Evolutionary conservation across 2,113 vertebrate genomes (phyloP), one percentile per base, ranked within the genome.

Genomic region (Tupaia chinensis): DNA sequence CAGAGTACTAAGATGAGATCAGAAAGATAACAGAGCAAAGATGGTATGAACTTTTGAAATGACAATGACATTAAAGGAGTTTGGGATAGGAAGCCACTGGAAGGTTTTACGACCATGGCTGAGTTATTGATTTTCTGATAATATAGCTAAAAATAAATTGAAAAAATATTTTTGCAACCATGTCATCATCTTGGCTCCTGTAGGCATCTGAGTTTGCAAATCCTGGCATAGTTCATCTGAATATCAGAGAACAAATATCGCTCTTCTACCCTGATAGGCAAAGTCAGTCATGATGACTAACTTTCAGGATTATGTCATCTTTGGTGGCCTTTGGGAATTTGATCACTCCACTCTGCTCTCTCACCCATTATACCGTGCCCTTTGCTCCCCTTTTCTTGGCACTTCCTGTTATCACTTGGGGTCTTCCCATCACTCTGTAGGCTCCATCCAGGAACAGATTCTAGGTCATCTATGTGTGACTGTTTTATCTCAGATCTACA

Each of bases 71-170:
- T 22, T 85, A 44, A 54, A 14, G 68, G 61, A 69, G 79, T 44
- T 44, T 65, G 27, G 94, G 85, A 91, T 44, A 6, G 27, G n/a
- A 87, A 84, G 56, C 17, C 81, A 68, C 17, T 15, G 25, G 8
- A 92, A 54, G 25, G 13, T 81, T 73, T 53, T 53, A 66, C 66
- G 56, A 27, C 54, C n/a, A 74, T 29, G 9, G 11, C 25, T 19
- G 14, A 96, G 69, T 61, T 78, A 16, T 20, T 81, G 17, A 56
- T 44, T 78, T 85, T 68, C 83, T 65, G n/a, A 19, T 3, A 68
- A 29, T 54, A 80, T 10, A 68, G 23, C 61, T 73, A 87, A 95
- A 80, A 95, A 83, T 66, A n/a, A 96, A 87, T 22, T 58, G 44
- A 66, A 81, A 34, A 89, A 88, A 12, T 34, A 72, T 60, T 90